Evolutionary conservation across 1,140 invertebrate species (phyloP), one percentile per base, ranked within the genome.

Genomic region (Lepidotrigona ventralis): DNA sequence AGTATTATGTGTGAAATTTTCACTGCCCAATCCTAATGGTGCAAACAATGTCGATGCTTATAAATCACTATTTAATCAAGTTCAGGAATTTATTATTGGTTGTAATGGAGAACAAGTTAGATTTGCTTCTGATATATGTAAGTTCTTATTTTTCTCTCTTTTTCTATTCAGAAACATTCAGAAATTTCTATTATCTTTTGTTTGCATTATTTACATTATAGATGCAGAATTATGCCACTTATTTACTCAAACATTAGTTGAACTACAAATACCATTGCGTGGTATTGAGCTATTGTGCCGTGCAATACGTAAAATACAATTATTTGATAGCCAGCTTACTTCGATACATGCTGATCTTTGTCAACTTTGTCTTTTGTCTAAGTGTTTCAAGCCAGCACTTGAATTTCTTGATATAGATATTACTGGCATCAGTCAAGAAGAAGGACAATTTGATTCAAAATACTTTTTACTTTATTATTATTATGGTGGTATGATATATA

Each of bases 401-500:
- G 96, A 97, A 88, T 98, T 98, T 93, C 95, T 99, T 69, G 97
- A 99, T 92, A 96, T 96, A 51, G 98, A 99, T 95, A 97, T 99
- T 58, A 98, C 97, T 77, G 97, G 98, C 89, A 98, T 99, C 84
- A 97, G 97, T 90, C 95, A 97, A 91, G 97, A 98, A 94, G 96
- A 96, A 81, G 96, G 96, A 74, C 96, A 96, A 85, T 98, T 98
- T 95, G 98, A 99, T 93, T 96, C 97, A 2, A 98, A 98, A 95
- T 97, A 98, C 93, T 99, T 99, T 92, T 95, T 99, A 63, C 94
- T 98, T 0, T 99, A 99, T 93, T 99, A 98, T 92, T 99, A 99
- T 93, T 99, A 99, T 94, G 98, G 98, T 71, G 99, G 98, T 73
- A 98, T 99, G 97, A 98, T 99, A 87, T 99, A 99, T 91, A 96